These are phyloP conservation scores for Nesidiocoris tenuis DNA, from an alignment of 2,888 invertebrate species.

Conservation along the genomic window DNA sequence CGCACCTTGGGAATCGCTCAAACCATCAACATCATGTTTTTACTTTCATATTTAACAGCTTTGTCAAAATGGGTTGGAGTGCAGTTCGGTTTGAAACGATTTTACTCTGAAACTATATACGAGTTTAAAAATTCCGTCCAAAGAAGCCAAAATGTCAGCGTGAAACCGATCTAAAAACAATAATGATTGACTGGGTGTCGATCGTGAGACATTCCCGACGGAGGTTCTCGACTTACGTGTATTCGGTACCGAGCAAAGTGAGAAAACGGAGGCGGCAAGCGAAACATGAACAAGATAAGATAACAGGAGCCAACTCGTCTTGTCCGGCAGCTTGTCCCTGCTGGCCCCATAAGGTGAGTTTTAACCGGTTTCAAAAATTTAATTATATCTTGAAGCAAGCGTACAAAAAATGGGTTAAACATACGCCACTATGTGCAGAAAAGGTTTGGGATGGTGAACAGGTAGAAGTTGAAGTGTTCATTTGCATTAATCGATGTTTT, in stretches of 20 bases:
- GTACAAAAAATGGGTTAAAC: no score
- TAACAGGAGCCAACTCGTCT: not conserved
- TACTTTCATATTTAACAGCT: no score
- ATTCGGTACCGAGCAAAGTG: conserved; percentile 64
- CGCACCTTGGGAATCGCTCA: no score
- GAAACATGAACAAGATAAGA: not conserved
- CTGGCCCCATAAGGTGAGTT: conserved; percentile 38
- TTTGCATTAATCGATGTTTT: no score
- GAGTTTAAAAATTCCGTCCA: not conserved
- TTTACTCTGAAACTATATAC: no score
- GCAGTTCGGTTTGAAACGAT: no score
- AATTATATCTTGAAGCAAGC: not conserved
- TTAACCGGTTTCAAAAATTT: not conserved
- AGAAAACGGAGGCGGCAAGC: conserved; percentile 59
- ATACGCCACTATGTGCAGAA: no score
- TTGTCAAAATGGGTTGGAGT: no score
- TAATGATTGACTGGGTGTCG: conserved; percentile 76
- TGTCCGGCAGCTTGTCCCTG: conserved; percentile 34
- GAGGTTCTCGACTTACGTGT: conserved; percentile 70
- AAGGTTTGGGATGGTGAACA: no score
- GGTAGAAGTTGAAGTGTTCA: no score
- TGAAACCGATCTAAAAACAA: not conserved
- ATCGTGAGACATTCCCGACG: conserved; percentile 71
- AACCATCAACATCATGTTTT: no score
- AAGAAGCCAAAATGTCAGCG: not conserved